Evolutionary conservation across 2,888 invertebrate species (phyloP), one percentile per base, ranked within the genome.

Genomic region (Caenorhabditis angaria): DNA sequence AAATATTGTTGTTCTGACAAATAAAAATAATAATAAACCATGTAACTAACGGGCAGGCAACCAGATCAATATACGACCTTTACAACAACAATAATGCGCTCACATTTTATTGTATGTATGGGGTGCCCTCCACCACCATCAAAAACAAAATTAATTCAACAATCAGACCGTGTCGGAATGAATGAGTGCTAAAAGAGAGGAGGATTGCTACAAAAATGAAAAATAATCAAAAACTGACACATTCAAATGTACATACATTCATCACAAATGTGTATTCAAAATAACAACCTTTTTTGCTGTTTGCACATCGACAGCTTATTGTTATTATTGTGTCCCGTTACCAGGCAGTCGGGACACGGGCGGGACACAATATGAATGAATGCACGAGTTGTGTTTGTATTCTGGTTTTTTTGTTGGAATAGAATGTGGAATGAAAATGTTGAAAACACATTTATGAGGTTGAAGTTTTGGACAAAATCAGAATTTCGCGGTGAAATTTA

Each of bases 241-340:
- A 10, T 32, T 32, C 32, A 10, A 32, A 32, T 32, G 32, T 32
- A 32, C 32, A 32, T 32, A 32, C 32, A 32, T 32, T 8, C 32
- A 32, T 32, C 32, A 8, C 5, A 32, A 12, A 8, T 32, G 32
- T 32, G 32, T 8, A 32, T 32, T 32, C 32, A 32, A 12, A 32
- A 32, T 8, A 32, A 32, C 12, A 12, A 32, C 32, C 32, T 32
- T 5, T 32, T 32, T 41, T 12, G 41, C 18, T 41, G 41, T 41
- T 41, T 41, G 41, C 41, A 41, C 41, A 41, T 18, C 41, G 41
- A 41, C 41, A 41, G 41, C 41, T 41, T 41, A 41, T 41, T 41
- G 41, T 41, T 41, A 14, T 41, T 41, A 8, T 32, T 32, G 32
- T 12, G 10, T 41, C n/a, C n/a, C n/a, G 41, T 41, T 41, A 41